These are phyloP conservation scores for Zaprionus tsacasi DNA, from an alignment of 1,140 invertebrate genomes.

Conservation along the genomic window DNA sequence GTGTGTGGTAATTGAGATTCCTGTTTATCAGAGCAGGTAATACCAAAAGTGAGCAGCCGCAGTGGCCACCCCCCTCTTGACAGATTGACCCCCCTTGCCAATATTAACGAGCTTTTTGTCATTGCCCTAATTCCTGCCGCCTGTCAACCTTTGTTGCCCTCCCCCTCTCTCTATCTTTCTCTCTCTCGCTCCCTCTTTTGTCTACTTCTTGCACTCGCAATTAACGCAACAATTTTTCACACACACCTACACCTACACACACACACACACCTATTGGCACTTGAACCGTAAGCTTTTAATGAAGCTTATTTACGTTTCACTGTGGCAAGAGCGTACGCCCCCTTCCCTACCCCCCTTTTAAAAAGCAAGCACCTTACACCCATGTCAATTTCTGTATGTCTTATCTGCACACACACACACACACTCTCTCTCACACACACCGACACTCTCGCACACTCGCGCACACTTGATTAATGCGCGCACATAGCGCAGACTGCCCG, in stretches of 20 bases:
- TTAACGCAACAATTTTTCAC: slow-evolving; percentile 40
- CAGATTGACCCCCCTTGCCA: neutral
- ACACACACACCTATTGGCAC: slow-evolving; percentile 32
- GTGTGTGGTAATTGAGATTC: neutral
- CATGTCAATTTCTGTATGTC: slow-evolving; percentile 11
- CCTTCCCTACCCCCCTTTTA: neutral
- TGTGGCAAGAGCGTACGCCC: slow-evolving; percentile 21
- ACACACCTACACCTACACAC: slow-evolving; percentile 36
- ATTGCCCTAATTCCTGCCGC: slow-evolving; percentile 24
- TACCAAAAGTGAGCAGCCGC: neutral
- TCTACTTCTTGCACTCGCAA: slow-evolving; percentile 21
- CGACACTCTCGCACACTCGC: slow-evolving; percentile 2
- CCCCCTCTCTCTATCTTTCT: neutral
- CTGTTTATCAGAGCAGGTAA: neutral
- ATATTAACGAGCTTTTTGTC: slow-evolving; percentile 32
- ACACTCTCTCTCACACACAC: neutral
- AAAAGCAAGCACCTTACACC: neutral
- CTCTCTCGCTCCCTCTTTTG: slow-evolving; percentile 5
- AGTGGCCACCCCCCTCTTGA: neutral
- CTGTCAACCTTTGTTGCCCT: slow-evolving; percentile 21
- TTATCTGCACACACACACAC: slow-evolving; percentile 19
- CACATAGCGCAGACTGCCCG: slow-evolving; percentile 16
- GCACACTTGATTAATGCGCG: slow-evolving; percentile 44
- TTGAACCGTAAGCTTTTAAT: slow-evolving; percentile 73
- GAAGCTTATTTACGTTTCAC: slow-evolving; percentile 63